Evolutionary conservation across 92 coral and sea anemone species (phyloP), one percentile per base, ranked within the genome.

Genomic region (Plumapathes pennacea): DNA sequence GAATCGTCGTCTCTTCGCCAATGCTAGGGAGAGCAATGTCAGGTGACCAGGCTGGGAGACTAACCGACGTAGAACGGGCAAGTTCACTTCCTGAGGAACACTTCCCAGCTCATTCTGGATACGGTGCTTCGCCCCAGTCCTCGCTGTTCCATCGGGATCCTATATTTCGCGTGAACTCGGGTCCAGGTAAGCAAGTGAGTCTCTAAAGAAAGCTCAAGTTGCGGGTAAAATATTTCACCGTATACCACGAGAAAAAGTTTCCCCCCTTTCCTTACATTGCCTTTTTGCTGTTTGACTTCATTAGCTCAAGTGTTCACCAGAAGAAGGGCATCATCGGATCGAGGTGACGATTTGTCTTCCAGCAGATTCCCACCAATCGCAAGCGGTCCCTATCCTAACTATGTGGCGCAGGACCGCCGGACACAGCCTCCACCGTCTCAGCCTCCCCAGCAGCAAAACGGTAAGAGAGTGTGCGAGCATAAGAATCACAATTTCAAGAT

Each of bases 311-410:
- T 19, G 13, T 9, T 47, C 8, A 38, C 21, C 38, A 48, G 60
- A 38, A 57, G 49, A 43, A 54, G 78, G 26, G 55, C 80, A 18
- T 62, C 74, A 10, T 63, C 75, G 17, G 80, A 64, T 20, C 80
- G 80, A 34, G 34, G 45, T 1, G 12, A 32, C 9, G 30, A 33
- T 13, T 11, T 25, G 32, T 22, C 28, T 32, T 30, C 32, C 22
- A 46, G 52, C n/a, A 58, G 71, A 27, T 72, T 82, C 61, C 82
- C 86, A 50, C 80, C 85, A 4, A 64, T 87, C 27, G 34, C 12
- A 43, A 72, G 77, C 42, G 72, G 86, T 19, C 96, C 89, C 2
- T 87, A 87, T 36, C 89, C 89, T 8, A 87, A 87, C 83, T 82
- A 45, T 38, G 85, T 83, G 24, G 62, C 52, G 24, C 73, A 66